A percentile compares a stretch with the other conserved stretches of the same genome.
phyloP scores from a whole-genome alignment of 2,888 invertebrate species.

The Campoletis raptor region DNA sequence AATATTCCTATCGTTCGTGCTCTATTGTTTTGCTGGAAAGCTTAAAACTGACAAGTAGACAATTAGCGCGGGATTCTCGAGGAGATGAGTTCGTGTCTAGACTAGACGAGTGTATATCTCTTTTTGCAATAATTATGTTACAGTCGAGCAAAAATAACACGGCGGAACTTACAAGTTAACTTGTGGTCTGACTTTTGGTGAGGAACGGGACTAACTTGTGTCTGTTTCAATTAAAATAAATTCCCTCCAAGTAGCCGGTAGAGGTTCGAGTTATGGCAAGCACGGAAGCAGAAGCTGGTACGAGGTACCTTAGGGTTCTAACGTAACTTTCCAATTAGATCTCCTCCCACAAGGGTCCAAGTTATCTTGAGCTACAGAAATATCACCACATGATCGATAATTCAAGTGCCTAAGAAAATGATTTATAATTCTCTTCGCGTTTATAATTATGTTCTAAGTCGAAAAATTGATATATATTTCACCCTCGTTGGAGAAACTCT shows the following conservation, averaged over 20 bases:
- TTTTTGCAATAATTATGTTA: background rate
- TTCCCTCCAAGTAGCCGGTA: background rate
- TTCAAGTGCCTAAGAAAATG: background rate
- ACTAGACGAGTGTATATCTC: background rate
- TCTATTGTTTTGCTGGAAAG: background rate
- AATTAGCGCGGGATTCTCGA: background rate
- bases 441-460: background rate
- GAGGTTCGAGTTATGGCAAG: background rate
- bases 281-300: background rate
- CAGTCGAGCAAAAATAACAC: constrained; percentile 12
- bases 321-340: constrained; percentile 22
- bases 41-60: background rate
- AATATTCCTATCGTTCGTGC: background rate
- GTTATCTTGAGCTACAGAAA: constrained; percentile 38
- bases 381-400: constrained; percentile 59
- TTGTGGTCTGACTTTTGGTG: background rate
- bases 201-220: background rate
- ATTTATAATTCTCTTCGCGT: background rate
- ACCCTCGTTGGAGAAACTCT: background rate
- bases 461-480: background rate
- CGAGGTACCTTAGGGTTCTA: background rate
- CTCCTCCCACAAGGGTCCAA: background rate
- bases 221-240: background rate
- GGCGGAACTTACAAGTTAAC: background rate
- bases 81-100: background rate